Percentiles rank a stretch among this genome's conserved stretches.
Conservation (phyloP, 2,113 vertebrate genomes). For the Anhinga anhinga region DNA sequence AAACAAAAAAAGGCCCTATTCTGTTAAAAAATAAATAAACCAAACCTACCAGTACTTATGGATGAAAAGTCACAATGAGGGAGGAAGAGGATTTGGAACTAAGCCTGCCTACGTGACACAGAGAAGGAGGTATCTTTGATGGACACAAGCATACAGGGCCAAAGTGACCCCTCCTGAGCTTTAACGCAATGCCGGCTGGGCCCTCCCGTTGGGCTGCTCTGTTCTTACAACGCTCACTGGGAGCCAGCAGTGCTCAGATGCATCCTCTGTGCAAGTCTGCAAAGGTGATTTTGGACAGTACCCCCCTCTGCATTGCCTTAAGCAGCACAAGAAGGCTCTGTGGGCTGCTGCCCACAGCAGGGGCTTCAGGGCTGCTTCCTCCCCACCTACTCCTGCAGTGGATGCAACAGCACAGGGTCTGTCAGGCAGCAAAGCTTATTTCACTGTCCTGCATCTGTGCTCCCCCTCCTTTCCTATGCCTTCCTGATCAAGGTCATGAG, state of each 20-base stretch:
- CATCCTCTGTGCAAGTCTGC: background rate
- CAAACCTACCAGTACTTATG: background rate
- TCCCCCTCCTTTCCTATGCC: background rate
- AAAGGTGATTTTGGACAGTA: background rate
- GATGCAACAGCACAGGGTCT: background rate
- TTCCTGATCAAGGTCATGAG: background rate
- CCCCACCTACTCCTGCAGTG: background rate
- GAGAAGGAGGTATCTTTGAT: background rate
- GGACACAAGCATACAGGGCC: background rate
- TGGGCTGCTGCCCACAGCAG: background rate
- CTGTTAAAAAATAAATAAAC: background rate
- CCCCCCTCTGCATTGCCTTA: too few relatives aligned
- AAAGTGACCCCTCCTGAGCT: background rate
- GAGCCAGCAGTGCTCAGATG: background rate
- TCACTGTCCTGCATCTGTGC: background rate
- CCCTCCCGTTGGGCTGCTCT: background rate
- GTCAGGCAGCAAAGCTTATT: background rate
- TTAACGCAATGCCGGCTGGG: rapidly evolving
- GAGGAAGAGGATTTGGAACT: background rate
- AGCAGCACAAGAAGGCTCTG: background rate
- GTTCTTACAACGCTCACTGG: background rate
- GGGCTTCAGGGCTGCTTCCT: background rate
- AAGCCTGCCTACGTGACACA: background rate
- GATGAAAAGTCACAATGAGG: background rate
- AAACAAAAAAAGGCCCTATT: background rate